A percentile compares a stretch with the other conserved stretches of the same genome.
These are phyloP conservation scores for Orius insidiosus DNA, from an alignment of 1,140 invertebrate species.

Conservation along the genomic window DNA sequence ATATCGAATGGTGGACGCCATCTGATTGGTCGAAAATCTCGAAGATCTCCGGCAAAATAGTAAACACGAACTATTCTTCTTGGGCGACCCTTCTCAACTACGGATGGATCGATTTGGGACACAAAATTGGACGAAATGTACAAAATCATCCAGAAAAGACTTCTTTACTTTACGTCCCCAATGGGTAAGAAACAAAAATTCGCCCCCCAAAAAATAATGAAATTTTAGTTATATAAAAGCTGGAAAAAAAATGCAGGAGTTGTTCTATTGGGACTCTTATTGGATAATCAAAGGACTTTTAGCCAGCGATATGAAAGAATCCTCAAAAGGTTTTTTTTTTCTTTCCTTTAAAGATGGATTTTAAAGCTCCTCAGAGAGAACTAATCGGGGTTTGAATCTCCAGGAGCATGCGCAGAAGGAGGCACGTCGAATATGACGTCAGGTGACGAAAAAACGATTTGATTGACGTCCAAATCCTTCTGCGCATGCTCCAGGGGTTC, in stretches of 20 bases:
- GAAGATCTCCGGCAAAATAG: slow-evolving; percentile 37
- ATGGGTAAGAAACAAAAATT: slow-evolving; percentile 30
- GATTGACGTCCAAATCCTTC: no score
- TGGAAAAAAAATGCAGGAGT: slow-evolving; percentile 68
- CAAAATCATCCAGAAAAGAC: slow-evolving; percentile 36
- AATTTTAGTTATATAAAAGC: slow-evolving; percentile 58
- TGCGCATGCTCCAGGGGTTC: no score
- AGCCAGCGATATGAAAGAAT: slow-evolving; percentile 51
- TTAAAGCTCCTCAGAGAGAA: no score
- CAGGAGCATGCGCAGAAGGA: no score
- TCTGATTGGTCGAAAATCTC: slow-evolving; percentile 47
- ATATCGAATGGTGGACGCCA: slow-evolving; percentile 30
- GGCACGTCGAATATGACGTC: no score
- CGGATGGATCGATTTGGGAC: slow-evolving; percentile 55
- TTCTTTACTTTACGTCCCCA: slow-evolving; percentile 56
- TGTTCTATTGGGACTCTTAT: slow-evolving; percentile 84
- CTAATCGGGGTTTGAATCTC: no score
- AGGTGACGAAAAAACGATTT: no score
- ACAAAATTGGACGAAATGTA: slow-evolving; percentile 46
- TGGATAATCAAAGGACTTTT: slow-evolving; percentile 70
- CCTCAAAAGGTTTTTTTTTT: slow-evolving; percentile 31
- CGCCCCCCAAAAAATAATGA: no score
- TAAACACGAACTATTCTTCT: slow-evolving; percentile 37
- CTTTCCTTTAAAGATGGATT: no score
- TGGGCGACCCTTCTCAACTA: slow-evolving; percentile 39